phyloP scores from a whole-genome alignment of 2,797 vertebrate species.

The Hippopotamyrus pictus region DNA sequence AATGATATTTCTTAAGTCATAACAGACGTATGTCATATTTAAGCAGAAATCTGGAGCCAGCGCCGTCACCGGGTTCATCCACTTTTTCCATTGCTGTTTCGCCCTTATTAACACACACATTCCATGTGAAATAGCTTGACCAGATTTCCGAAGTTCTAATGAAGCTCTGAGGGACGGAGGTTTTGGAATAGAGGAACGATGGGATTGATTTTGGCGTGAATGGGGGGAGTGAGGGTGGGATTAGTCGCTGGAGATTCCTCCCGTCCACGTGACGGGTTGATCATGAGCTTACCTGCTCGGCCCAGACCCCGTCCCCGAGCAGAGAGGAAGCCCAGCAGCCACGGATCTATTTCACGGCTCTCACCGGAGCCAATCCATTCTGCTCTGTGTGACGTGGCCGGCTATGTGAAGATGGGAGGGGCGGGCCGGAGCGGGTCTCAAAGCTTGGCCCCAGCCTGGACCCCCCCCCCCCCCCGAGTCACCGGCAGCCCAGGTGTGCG shows the following conservation, averaged over 20 bases:
- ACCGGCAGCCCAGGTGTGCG: constrained; percentile 15
- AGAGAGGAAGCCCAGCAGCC: constrained; percentile 2
- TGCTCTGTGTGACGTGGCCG: not conserved
- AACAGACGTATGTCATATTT: not conserved
- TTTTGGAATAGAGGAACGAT: not conserved
- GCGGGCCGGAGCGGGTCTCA: not conserved
- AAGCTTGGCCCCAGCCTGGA: not conserved
- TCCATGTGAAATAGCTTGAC: not conserved
- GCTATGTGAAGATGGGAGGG: not conserved
- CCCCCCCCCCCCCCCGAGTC: not conserved
- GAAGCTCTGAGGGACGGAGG: not conserved
- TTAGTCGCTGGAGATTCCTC: constrained; percentile 11
- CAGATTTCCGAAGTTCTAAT: not conserved
- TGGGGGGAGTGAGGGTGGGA: not conserved
- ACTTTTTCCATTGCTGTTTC: not conserved
- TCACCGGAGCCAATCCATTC: constrained; percentile 14
- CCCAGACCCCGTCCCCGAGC: constrained; percentile 2
- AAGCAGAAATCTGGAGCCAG: not conserved
- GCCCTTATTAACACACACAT: not conserved
- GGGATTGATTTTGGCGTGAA: not conserved
- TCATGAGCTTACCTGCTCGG: not conserved
- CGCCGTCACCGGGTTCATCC: not conserved
- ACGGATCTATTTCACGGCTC: not conserved
- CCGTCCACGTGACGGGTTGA: constrained; percentile 11
- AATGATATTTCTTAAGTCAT: not conserved